Evolutionary conservation across 2,888 invertebrate species (phyloP).

Genomic region (Alcis repandata): DNA sequence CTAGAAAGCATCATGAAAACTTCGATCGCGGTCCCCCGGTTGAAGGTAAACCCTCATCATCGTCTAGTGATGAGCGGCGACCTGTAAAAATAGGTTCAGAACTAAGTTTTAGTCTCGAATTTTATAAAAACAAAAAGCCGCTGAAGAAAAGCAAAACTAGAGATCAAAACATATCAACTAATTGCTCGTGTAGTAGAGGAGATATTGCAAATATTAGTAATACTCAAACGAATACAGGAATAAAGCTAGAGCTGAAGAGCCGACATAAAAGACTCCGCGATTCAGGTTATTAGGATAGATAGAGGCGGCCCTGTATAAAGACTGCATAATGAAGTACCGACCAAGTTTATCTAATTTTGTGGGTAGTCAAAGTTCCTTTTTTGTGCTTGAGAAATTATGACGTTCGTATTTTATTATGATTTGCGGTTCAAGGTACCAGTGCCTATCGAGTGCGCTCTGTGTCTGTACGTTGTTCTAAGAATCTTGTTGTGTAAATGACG

Average conservation of each 20-base stretch:
- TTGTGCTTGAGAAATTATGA: background rate
- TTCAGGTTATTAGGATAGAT: background rate
- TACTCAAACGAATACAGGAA: background rate
- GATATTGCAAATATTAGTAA: background rate
- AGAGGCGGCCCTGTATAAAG: background rate
- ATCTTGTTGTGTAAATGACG: background rate
- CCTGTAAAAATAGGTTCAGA: slow-evolving; percentile 47
- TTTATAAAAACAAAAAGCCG: slow-evolving; percentile 45
- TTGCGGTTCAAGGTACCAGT: background rate
- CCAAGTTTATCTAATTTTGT: background rate
- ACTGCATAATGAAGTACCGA: background rate
- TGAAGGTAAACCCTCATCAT: background rate
- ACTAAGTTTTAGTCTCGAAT: slow-evolving; percentile 50
- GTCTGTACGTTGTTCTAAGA: background rate
- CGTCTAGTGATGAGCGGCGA: slow-evolving; percentile 28
- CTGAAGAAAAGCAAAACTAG: background rate
- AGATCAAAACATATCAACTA: background rate
- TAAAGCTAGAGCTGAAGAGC: background rate
- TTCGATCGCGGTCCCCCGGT: background rate
- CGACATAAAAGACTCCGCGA: background rate
- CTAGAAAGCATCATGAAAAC: too few species aligned
- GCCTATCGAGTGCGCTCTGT: background rate
- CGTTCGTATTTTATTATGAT: background rate
- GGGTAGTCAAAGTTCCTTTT: too few species aligned
- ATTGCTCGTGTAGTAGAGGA: background rate